These are phyloP conservation scores for Gorsachius goisagi DNA, from an alignment of 2,113 vertebrate species.

Conservation along the genomic window DNA sequence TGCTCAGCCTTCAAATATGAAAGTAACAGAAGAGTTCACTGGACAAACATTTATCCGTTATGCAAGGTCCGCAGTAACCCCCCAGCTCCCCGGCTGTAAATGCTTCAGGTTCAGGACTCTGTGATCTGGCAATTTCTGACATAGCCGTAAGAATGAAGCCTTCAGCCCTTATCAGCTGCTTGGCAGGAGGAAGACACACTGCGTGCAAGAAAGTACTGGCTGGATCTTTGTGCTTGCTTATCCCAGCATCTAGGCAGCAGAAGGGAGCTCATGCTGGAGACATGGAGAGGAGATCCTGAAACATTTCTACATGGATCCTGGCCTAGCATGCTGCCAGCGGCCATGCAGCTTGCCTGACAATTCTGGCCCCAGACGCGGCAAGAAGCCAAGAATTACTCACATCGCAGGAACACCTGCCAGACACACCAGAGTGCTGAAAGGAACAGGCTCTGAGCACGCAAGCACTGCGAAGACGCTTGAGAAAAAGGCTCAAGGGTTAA, in stretches of 20 bases:
- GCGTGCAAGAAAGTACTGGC: background rate
- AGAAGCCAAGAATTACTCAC: background rate
- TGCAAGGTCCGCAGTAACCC: background rate
- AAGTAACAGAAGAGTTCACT: background rate
- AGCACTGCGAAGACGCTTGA: background rate
- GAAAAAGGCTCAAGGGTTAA: background rate
- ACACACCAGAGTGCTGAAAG: background rate
- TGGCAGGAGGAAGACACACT: background rate
- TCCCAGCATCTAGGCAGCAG: background rate
- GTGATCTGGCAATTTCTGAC: background rate
- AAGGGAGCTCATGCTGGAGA: background rate
- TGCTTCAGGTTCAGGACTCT: background rate
- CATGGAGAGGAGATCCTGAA: background rate
- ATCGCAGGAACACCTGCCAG: background rate
- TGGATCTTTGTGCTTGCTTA: background rate
- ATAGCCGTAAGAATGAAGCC: background rate
- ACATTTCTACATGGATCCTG: background rate
- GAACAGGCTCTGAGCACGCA: background rate
- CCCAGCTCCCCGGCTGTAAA: background rate
- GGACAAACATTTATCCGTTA: background rate
- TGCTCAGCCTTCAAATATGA: background rate
- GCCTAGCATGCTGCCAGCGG: background rate
- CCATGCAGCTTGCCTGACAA: background rate
- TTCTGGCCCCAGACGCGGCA: background rate
- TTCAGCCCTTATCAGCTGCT: background rate